Evolutionary conservation across 1,140 invertebrate species (phyloP).

Genomic region (Teleogryllus occipitalis): DNA sequence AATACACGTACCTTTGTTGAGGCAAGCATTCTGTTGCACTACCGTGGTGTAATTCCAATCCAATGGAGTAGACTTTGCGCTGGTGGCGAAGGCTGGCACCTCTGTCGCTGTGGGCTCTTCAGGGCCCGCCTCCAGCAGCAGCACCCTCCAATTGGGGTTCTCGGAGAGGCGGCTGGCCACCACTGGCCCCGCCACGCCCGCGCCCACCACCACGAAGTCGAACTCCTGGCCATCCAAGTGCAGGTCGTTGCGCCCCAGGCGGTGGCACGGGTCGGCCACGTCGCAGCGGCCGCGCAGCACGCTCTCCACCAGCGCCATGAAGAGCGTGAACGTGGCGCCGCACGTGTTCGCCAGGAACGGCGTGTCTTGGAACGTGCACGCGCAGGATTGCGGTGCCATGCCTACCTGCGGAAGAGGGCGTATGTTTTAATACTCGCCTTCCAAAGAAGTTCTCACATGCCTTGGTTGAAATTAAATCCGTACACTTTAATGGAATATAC

Average conservation of each 20-base stretch:
- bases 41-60: slow-evolving; percentile 21
- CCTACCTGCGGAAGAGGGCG: no score
- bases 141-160: slow-evolving; percentile 13
- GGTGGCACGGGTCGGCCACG: slow-evolving; percentile 19
- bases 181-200: slow-evolving; percentile 27
- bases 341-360: neutral
- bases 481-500: no score
- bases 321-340: slow-evolving; percentile 11
- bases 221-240: neutral
- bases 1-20: slow-evolving; percentile 18
- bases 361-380: slow-evolving; percentile 14
- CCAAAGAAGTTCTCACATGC: no score
- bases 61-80: slow-evolving; percentile 14
- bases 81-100: slow-evolving; percentile 36
- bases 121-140: slow-evolving; percentile 43
- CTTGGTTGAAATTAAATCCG: no score
- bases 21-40: slow-evolving; percentile 11
- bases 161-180: slow-evolving; percentile 26
- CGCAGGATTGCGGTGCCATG: neutral
- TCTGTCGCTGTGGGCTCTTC: slow-evolving; percentile 40
- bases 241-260: slow-evolving; percentile 7
- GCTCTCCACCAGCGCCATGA: slow-evolving; percentile 10
- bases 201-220: slow-evolving; percentile 33
- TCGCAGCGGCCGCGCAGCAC: slow-evolving; percentile 7
- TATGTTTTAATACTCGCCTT: no score